Conservation (phyloP, 2,797 vertebrate genomes). For the Falco columbarius region DNA sequence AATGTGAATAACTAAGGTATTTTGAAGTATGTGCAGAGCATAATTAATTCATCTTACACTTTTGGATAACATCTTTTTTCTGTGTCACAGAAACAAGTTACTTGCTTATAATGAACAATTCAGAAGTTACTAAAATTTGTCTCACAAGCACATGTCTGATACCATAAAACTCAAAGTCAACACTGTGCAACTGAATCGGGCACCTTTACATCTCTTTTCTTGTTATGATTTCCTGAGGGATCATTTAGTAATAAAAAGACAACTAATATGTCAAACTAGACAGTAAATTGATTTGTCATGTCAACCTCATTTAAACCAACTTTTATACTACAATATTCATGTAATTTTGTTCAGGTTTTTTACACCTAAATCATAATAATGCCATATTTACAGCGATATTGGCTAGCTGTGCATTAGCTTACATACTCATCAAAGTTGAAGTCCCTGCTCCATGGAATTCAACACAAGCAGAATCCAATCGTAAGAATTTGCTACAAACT, state of each 20-base stretch:
- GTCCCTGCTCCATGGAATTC: neutral
- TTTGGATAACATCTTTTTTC: neutral
- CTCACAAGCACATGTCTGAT: neutral
- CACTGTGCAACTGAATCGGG: neutral
- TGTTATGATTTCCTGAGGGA: slow-evolving; percentile 46
- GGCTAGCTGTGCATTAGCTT: neutral
- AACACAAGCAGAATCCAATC: neutral
- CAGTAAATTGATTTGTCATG: slow-evolving; percentile 46
- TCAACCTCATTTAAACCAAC: slow-evolving; percentile 57
- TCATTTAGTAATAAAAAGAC: slow-evolving; percentile 47
- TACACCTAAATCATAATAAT: neutral
- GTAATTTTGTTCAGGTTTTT: neutral
- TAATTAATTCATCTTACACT: neutral
- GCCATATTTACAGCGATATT: slow-evolving; percentile 4
- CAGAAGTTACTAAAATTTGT: slow-evolving; percentile 1
- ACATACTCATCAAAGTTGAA: neutral
- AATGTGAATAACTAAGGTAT: neutral
- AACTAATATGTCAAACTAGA: slow-evolving; percentile 44
- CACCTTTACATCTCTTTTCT: neutral
- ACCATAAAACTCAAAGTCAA: slow-evolving; percentile 36
- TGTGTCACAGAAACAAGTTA: slow-evolving; percentile 1
- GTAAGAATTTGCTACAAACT: neutral
- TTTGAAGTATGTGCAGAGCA: neutral
- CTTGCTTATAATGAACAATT: neutral
- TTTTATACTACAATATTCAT: slow-evolving; percentile 12